Evolutionary conservation across 1,140 invertebrate species (phyloP).

Genomic region (Homarus americanus): DNA sequence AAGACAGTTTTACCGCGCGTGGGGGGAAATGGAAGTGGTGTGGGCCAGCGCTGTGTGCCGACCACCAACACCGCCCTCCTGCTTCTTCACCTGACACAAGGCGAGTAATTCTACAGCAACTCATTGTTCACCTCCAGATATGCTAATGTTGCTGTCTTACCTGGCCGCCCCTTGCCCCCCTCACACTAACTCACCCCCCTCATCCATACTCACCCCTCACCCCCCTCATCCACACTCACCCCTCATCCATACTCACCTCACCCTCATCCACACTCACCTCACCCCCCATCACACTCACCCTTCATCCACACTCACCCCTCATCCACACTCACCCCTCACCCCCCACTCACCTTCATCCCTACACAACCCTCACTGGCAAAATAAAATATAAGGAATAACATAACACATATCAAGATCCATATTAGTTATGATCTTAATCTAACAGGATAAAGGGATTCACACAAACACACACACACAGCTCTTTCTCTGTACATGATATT

Average conservation of each 20-base stretch:
- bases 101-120: conserved; percentile 43
- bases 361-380: too few species aligned
- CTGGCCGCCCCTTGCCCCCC: not conserved
- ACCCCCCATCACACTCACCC: not conserved
- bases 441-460: too few species aligned
- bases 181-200: not conserved
- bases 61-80: conserved; percentile 51
- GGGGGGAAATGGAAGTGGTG: conserved; percentile 60
- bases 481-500: too few species aligned
- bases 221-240: too few species aligned
- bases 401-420: too few species aligned
- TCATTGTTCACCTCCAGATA: conserved; percentile 55
- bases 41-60: not conserved
- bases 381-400: too few species aligned
- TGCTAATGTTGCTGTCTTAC: not conserved
- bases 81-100: conserved; percentile 41
- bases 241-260: too few species aligned
- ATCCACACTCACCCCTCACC: too few species aligned
- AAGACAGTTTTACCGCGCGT: conserved; percentile 58
- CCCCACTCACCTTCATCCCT: too few species aligned
- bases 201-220: not conserved
- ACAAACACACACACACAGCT: too few species aligned
- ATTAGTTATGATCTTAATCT: too few species aligned
- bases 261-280: not conserved
- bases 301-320: too few species aligned